Conservation (phyloP, 1,140 invertebrate species). For the Pachyrhynchus sulphureomaculatus region DNA sequence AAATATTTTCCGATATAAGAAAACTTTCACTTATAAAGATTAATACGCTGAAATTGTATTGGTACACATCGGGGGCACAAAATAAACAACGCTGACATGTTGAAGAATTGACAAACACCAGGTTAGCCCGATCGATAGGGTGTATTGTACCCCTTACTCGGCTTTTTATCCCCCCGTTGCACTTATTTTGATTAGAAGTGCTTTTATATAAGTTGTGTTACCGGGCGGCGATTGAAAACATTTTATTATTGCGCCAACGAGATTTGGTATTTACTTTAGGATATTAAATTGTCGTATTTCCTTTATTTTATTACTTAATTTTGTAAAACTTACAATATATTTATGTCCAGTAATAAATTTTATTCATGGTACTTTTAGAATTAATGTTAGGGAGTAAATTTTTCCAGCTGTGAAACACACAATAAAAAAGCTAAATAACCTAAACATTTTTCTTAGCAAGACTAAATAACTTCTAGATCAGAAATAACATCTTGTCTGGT, state of each 20-base stretch:
- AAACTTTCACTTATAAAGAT: constrained; percentile 25
- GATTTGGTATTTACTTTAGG: too few relatives aligned
- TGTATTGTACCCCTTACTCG: constrained; percentile 16
- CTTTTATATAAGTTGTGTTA: constrained; percentile 2
- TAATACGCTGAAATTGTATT: constrained; percentile 28
- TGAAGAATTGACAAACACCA: constrained; percentile 35
- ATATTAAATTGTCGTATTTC: too few relatives aligned
- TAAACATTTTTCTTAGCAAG: too few relatives aligned
- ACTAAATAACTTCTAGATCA: too few relatives aligned
- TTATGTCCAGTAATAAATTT: too few relatives aligned
- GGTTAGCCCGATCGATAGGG: constrained; percentile 17
- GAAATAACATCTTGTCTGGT: too few relatives aligned
- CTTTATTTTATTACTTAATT: too few relatives aligned
- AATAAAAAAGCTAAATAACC: too few relatives aligned
- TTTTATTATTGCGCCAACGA: neutral
- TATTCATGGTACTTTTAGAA: too few relatives aligned
- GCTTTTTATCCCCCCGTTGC: constrained; percentile 15
- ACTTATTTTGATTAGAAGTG: constrained; percentile 30
- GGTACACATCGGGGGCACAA: constrained; percentile 24
- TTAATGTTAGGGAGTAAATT: too few relatives aligned
- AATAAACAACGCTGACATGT: constrained; percentile 29
- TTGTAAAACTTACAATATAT: too few relatives aligned
- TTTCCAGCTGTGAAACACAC: too few relatives aligned
- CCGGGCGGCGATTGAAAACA: neutral
- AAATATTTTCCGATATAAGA: constrained; percentile 2